Conservation (phyloP, 2,888 invertebrate genomes). For the Dynastes tityus region DNA sequence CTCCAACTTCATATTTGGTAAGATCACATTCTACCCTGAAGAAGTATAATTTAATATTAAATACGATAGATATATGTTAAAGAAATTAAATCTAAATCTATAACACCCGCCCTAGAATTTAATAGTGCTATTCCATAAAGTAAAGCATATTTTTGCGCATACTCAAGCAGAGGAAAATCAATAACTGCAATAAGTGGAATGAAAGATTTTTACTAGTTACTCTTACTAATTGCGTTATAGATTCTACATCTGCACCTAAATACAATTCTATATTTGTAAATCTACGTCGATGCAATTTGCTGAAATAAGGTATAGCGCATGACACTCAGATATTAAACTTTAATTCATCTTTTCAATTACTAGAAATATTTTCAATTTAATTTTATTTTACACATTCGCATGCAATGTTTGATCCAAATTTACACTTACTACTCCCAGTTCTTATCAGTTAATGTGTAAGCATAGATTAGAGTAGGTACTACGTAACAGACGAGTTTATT, state of each 20-base stretch:
- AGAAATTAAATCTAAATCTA: background rate
- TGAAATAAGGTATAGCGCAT: no score
- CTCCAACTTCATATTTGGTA: conserved; percentile 1
- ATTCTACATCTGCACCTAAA: background rate
- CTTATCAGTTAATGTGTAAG: conserved; percentile 12
- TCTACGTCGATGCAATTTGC: background rate
- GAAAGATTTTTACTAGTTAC: background rate
- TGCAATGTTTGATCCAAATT: background rate
- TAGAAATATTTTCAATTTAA: no score
- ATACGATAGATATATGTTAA: no score
- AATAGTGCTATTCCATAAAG: background rate
- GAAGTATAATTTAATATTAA: no score
- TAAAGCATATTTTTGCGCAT: conserved; percentile 37
- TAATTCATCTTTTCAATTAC: no score
- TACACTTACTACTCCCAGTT: background rate
- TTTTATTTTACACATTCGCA: background rate
- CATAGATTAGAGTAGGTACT: background rate
- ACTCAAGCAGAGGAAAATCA: conserved; percentile 32
- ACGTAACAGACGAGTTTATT: background rate
- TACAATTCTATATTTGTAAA: background rate
- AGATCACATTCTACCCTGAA: background rate
- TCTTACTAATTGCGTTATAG: background rate
- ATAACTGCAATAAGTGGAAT: conserved; percentile 7
- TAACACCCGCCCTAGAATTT: background rate
- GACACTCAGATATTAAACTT: no score